These are phyloP conservation scores for Suncus etruscus DNA, from an alignment of 2,113 vertebrate genomes.

Conservation along the genomic window DNA sequence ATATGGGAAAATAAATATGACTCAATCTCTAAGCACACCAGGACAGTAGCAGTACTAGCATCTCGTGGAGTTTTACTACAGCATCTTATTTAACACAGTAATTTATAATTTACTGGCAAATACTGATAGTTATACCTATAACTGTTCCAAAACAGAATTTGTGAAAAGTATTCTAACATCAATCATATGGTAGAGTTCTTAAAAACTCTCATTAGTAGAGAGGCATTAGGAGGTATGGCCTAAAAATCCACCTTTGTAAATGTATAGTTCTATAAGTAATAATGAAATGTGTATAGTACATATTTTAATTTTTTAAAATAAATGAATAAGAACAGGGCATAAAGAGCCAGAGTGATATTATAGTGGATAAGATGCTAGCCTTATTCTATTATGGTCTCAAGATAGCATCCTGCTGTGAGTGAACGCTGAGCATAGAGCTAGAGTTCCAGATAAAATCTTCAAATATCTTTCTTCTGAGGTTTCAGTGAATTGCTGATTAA, in stretches of 20 bases:
- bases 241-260: constrained; percentile 10
- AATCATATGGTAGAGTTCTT: not conserved
- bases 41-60: not conserved
- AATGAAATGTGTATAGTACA: not conserved
- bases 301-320: constrained; percentile 33
- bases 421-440: too few species aligned
- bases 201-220: not conserved
- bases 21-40: not conserved
- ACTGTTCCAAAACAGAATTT: not conserved
- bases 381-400: too few species aligned
- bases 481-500: constrained; percentile 30
- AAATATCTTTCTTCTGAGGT: not conserved
- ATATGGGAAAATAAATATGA: not conserved
- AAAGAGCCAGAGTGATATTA: not conserved
- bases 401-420: too few species aligned
- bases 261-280: constrained; percentile 23
- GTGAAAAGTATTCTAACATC: constrained; percentile 3
- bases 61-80: not conserved
- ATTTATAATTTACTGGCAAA: not conserved
- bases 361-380: too few species aligned
- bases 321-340: not conserved
- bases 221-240: not conserved
- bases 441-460: not conserved
- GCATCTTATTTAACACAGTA: not conserved
- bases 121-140: too few species aligned